phyloP scores from a whole-genome alignment of 2,888 invertebrate genomes.

The Alloscopus bannaensis region DNA sequence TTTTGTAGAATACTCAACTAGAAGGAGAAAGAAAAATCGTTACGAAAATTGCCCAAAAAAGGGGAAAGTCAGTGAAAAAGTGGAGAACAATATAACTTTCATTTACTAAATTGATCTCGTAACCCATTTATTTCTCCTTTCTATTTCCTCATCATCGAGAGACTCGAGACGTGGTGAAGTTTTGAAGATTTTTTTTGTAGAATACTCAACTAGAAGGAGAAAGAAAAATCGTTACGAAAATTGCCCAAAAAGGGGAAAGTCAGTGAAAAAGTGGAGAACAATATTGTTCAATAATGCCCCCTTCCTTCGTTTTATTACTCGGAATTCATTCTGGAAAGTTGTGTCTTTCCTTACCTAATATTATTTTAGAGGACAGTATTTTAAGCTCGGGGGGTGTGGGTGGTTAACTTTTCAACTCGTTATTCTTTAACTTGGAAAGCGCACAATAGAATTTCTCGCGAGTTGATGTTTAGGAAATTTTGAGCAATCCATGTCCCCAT shows the following conservation, averaged over 20 bases:
- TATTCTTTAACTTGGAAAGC: not conserved
- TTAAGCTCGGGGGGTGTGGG: not conserved
- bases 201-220: constrained; percentile 49
- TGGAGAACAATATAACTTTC: constrained; percentile 39
- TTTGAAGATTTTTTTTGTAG: too few species aligned
- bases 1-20: constrained; percentile 45
- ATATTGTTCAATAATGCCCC: constrained; percentile 7
- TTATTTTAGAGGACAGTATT: too few species aligned
- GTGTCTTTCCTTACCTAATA: too few species aligned
- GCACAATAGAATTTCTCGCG: not conserved
- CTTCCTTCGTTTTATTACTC: not conserved
- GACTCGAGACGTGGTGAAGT: constrained; percentile 22
- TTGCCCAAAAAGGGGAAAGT: constrained; percentile 28
- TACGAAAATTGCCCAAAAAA: constrained; percentile 37
- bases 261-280: constrained; percentile 26
- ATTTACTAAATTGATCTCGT: constrained; percentile 65
- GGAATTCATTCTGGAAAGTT: not conserved
- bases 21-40: too few species aligned
- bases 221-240: constrained; percentile 50
- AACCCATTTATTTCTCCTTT: constrained; percentile 52
- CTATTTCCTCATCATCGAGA: constrained; percentile 31
- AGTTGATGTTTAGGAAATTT: too few species aligned
- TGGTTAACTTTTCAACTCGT: constrained; percentile 1
- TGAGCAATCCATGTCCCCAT: too few species aligned
- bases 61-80: constrained; percentile 28